These are phyloP conservation scores for roundworm (Caenorhabditis elegans) DNA, from an alignment of 1,140 invertebrate species.

Conservation along the genomic window DNA sequence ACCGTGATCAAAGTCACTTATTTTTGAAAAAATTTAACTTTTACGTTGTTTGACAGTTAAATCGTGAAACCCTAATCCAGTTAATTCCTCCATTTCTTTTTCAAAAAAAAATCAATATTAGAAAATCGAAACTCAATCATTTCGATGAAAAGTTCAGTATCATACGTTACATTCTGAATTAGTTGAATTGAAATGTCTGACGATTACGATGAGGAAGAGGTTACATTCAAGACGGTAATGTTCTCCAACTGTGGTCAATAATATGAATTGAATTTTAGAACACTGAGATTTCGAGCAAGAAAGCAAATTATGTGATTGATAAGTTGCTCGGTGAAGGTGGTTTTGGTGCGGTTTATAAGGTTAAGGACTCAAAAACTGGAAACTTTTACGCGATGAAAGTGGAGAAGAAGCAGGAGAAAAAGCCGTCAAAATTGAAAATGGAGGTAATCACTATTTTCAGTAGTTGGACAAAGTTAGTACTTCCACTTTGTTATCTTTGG, in stretches of 20 bases:
- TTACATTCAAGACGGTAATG: background rate
- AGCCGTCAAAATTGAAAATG: conserved; percentile 46
- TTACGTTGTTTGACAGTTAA: too few species aligned
- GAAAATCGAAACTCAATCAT: too few species aligned
- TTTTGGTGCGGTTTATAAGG: conserved; percentile 43
- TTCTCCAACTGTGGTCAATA: background rate
- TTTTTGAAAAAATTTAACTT: too few species aligned
- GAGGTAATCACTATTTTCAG: too few species aligned
- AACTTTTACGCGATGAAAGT: conserved; percentile 45
- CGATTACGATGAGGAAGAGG: background rate
- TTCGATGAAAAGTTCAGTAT: too few species aligned
- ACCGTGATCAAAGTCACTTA: too few species aligned
- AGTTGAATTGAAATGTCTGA: background rate
- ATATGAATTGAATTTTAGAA: background rate
- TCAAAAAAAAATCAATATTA: too few species aligned
- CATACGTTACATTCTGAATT: background rate
- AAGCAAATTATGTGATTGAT: conserved; percentile 7
- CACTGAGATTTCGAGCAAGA: background rate
- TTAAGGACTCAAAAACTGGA: background rate
- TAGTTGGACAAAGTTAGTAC: too few species aligned
- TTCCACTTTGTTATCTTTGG: too few species aligned
- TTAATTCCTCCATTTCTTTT: too few species aligned
- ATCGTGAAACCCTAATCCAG: too few species aligned
- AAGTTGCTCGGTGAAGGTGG: conserved; percentile 45
- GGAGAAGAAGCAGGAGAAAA: conserved; percentile 36